Evolutionary conservation across 2,113 vertebrate genomes (phyloP).

Genomic region (Pollimyrus isidori): DNA sequence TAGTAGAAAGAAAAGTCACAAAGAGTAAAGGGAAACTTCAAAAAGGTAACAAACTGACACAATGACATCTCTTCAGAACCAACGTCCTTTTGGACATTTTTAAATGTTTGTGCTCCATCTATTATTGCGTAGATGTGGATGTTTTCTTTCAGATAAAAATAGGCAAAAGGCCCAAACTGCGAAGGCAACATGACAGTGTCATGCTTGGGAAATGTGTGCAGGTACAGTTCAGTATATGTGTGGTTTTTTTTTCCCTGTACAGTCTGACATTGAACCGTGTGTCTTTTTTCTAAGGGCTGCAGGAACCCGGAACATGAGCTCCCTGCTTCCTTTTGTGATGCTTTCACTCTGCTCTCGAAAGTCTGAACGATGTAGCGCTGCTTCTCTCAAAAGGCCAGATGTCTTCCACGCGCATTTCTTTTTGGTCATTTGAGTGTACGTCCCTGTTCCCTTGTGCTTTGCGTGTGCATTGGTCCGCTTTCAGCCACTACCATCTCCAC

Average conservation of each 20-base stretch:
- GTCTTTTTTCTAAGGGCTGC: not conserved
- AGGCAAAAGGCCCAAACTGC: not conserved
- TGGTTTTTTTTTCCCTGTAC: not conserved
- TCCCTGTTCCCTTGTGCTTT: not conserved
- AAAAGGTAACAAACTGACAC: not conserved
- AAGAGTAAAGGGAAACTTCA: not conserved
- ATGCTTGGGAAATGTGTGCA: not conserved
- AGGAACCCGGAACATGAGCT: not conserved
- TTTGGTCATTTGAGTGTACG: not conserved
- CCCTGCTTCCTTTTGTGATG: not conserved
- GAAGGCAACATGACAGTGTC: not conserved
- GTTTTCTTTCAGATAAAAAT: not conserved
- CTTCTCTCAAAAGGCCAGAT: slow-evolving; percentile 15
- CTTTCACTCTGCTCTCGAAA: slow-evolving; percentile 7
- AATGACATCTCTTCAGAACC: not conserved
- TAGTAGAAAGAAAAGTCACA: not conserved
- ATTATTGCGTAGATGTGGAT: not conserved
- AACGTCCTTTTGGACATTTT: not conserved
- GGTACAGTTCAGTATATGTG: not conserved
- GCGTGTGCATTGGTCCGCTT: not conserved
- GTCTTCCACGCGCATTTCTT: not conserved
- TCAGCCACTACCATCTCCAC: not conserved
- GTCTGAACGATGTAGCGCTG: not conserved
- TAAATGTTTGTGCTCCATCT: not conserved
- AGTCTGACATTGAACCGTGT: not conserved